A percentile compares a stretch with the other conserved stretches of the same genome.
Evolutionary conservation across 2,113 vertebrate genomes (phyloP).

Genomic region (Dipodomys spectabilis): DNA sequence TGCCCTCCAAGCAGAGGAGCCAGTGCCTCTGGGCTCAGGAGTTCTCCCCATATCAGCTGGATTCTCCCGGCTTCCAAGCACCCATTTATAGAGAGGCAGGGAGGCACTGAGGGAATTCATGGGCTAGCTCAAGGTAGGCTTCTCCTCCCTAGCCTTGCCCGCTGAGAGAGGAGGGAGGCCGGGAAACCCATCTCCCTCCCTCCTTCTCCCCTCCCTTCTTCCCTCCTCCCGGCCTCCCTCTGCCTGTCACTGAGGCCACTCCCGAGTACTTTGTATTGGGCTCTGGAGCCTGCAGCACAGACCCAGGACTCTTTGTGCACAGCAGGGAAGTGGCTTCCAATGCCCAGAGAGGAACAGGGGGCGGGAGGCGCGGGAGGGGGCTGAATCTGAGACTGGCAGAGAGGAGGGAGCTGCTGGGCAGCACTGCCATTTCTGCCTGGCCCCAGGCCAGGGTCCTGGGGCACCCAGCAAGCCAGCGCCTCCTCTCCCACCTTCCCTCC

Average conservation of each 20-base stretch:
- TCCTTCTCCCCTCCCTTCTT: not conserved
- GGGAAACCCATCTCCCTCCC: not conserved
- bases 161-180: not conserved
- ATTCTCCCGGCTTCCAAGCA: accelerated
- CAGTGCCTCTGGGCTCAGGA: accelerated
- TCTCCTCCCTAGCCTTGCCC: not conserved
- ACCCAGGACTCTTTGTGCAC: not conserved
- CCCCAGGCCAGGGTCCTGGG: not conserved
- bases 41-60: not conserved
- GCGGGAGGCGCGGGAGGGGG: not conserved
- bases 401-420: accelerated
- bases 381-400: not conserved
- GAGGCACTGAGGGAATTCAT: accelerated
- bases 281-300: accelerated
- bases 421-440: not conserved
- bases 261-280: not conserved
- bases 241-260: not conserved
- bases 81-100: not conserved
- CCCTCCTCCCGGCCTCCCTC: accelerated
- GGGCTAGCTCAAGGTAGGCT: accelerated
- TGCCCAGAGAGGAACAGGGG: not conserved
- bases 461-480: not conserved
- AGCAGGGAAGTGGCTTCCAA: accelerated
- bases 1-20: not conserved
- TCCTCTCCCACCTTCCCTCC: constrained; percentile 2